Conservation (phyloP, 23 tunicate genomes). For the Trididemnum nubilum region DNA sequence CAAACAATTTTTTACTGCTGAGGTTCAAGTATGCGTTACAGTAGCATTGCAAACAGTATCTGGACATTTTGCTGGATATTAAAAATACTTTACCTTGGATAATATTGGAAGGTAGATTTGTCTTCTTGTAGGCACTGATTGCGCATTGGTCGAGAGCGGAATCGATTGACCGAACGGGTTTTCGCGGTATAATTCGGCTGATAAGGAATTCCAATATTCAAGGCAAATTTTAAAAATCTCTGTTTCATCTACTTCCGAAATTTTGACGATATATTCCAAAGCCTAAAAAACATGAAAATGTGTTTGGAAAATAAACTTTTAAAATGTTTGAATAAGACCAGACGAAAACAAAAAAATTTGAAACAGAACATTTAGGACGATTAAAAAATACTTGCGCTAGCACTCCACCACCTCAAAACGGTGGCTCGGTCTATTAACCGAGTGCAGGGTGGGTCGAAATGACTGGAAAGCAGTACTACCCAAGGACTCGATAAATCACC, state of each 20-base stretch:
- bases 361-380: neutral
- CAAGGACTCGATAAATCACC: too few species aligned
- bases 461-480: too few species aligned
- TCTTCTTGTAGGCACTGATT: conserved; percentile 30
- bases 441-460: too few species aligned
- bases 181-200: conserved; percentile 91
- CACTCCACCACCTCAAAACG: too few species aligned
- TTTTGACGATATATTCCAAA: conserved; percentile 90
- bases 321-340: neutral
- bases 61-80: too few species aligned
- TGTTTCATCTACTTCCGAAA: conserved; percentile 97
- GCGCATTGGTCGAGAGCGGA: conserved; percentile 19
- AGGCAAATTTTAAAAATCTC: conserved; percentile 99
- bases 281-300: too few species aligned
- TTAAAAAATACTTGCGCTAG: too few species aligned
- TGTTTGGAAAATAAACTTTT: neutral
- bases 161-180: conserved; percentile 62
- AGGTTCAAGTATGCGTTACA: too few species aligned
- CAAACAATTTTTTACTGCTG: too few species aligned
- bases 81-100: conserved; percentile 63
- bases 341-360: neutral
- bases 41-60: too few species aligned
- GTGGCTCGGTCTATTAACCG: too few species aligned
- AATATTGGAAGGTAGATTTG: conserved; percentile 74
- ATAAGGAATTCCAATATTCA: conserved; percentile 93